Conservation (phyloP, 2,888 invertebrate species). For the Eubasilissa splendida region DNA sequence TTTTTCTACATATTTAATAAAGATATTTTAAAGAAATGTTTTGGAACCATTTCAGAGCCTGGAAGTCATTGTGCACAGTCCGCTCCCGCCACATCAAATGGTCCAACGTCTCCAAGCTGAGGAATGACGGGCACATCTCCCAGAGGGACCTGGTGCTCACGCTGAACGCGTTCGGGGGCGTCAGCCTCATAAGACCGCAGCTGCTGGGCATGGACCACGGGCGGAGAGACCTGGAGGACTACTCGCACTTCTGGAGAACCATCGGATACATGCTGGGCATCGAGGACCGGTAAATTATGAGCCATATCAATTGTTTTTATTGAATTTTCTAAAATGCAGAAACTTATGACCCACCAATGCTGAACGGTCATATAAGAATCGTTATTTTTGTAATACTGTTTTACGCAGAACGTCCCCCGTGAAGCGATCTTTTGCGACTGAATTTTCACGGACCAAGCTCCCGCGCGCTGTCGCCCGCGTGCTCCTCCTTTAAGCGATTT, state of each 20-base stretch:
- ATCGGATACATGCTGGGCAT: constrained; percentile 88
- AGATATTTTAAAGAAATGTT: no score
- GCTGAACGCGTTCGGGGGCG: constrained; percentile 90
- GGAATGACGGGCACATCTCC: constrained; percentile 75
- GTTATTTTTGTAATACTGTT: no score
- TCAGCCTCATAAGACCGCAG: constrained; percentile 75
- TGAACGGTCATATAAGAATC: no score
- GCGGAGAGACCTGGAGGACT: constrained; percentile 75
- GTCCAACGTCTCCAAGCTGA: constrained; percentile 68
- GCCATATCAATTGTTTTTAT: no score
- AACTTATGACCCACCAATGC: no score
- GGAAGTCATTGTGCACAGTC: constrained; percentile 79
- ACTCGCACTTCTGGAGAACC: constrained; percentile 88
- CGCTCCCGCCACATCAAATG: constrained; percentile 79
- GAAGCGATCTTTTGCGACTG: no score
- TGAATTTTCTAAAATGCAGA: no score
- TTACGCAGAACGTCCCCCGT: no score
- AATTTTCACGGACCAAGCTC: no score
- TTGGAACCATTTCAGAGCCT: constrained; percentile 69
- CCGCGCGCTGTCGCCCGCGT: no score
- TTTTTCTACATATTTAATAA: no score
- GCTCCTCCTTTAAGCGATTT: no score
- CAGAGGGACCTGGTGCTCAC: constrained; percentile 90
- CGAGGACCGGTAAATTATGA: constrained; percentile 76
- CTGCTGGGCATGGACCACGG: constrained; percentile 62